Evolutionary conservation across 2,888 invertebrate species (phyloP).

Genomic region (Chrysolina oricalcia): DNA sequence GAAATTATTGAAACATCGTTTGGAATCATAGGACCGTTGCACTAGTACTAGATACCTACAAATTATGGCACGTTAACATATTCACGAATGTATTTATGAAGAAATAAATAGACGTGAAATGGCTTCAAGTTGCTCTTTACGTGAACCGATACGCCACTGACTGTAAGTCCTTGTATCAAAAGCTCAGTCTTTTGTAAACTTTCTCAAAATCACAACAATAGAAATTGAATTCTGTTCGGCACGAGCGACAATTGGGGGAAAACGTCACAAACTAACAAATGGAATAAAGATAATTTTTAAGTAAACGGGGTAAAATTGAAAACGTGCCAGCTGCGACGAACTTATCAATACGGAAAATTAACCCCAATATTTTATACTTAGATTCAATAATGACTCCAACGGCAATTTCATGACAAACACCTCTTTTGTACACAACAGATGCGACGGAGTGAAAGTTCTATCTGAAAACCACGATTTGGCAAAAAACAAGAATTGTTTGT

Average conservation of each 20-base stretch:
- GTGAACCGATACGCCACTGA: slow-evolving; percentile 19
- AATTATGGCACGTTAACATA: too few species aligned
- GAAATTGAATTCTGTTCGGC: slow-evolving; percentile 59
- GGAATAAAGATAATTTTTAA: slow-evolving; percentile 62
- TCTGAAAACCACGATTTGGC: background rate
- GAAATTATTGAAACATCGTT: too few species aligned
- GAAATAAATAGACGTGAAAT: too few species aligned
- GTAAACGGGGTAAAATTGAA: slow-evolving; percentile 64
- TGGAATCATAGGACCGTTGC: too few species aligned
- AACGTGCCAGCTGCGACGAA: slow-evolving; percentile 55
- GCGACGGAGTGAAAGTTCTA: background rate
- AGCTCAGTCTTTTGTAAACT: slow-evolving; percentile 61
- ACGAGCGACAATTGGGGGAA: slow-evolving; percentile 51
- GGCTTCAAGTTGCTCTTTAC: too few species aligned
- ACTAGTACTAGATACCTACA: too few species aligned
- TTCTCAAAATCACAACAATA: slow-evolving; percentile 61
- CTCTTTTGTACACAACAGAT: slow-evolving; percentile 17
- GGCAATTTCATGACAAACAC: slow-evolving; percentile 20
- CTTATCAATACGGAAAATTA: slow-evolving; percentile 39
- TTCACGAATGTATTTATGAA: too few species aligned
- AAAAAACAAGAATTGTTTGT: background rate
- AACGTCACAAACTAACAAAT: slow-evolving; percentile 63
- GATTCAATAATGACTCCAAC: slow-evolving; percentile 12
- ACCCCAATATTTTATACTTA: slow-evolving; percentile 40
- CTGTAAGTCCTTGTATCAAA: slow-evolving; percentile 51